Conservation (phyloP, 1,140 invertebrate species). For the Ptiloglossa arizonensis region DNA sequence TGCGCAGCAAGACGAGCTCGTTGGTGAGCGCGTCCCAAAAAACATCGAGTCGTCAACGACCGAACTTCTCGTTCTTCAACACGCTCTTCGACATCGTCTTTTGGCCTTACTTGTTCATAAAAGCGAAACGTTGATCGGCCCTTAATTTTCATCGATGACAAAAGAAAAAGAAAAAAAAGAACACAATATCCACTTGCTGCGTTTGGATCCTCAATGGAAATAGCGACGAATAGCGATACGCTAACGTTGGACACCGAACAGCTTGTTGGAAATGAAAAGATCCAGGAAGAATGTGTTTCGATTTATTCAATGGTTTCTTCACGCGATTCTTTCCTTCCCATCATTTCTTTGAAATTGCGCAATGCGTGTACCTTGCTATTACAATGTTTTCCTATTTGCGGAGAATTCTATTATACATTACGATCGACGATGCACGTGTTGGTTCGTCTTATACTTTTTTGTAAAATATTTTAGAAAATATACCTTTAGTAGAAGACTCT, state of each 20-base stretch:
- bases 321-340: not conserved
- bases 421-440: not conserved
- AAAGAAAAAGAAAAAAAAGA: no score
- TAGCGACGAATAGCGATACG: no score
- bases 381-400: not conserved
- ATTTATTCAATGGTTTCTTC: not conserved
- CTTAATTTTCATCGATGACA: no score
- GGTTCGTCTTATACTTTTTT: not conserved
- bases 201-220: no score
- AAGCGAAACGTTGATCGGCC: constrained; percentile 42
- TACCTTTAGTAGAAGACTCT: not conserved
- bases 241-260: no score
- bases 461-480: not conserved
- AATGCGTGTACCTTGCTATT: not conserved
- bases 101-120: constrained; percentile 70
- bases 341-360: not conserved
- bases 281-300: not conserved
- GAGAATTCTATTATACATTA: not conserved
- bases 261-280: not conserved
- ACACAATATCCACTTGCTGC: no score
- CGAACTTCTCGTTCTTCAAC: constrained; percentile 59
- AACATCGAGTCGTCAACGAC: constrained; percentile 24
- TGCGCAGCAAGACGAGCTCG: constrained; percentile 15
- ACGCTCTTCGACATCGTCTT: constrained; percentile 71
- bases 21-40: constrained; percentile 30